Conservation (phyloP, 64 coral and sea anemone species). For the Exaiptasia diaphana region DNA sequence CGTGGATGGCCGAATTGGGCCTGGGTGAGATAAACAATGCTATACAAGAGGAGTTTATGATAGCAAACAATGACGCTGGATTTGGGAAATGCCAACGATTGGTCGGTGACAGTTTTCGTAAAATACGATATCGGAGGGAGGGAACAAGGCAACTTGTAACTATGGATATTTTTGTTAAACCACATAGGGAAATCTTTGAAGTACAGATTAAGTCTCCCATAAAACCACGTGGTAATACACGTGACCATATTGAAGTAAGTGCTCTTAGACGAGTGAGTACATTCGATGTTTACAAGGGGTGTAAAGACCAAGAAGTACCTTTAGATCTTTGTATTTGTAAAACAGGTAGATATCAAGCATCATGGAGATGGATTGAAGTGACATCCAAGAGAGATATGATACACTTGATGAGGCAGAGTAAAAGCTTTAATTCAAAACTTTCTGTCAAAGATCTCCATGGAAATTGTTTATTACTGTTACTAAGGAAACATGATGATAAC, state of each 20-base stretch:
- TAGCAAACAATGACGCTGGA: conserved; percentile 1
- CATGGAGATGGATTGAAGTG: conserved; percentile 58
- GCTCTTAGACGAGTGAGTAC: conserved; percentile 66
- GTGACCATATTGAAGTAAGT: conserved; percentile 29
- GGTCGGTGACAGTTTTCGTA: conserved; percentile 54
- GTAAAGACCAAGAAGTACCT: conserved; percentile 49
- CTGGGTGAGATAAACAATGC: conserved; percentile 78
- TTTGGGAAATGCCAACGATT: conserved; percentile 83
- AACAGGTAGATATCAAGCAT: conserved; percentile 7
- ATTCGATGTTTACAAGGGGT: conserved; percentile 74
- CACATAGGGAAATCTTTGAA: conserved; percentile 76
- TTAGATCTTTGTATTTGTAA: conserved; percentile 72
- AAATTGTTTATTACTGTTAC: conserved; percentile 56
- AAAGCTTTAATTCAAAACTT: conserved; percentile 54
- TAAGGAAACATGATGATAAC: conserved; percentile 51
- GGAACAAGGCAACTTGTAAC: conserved; percentile 39
- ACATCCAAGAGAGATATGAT: conserved; percentile 45
- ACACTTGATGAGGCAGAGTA: conserved; percentile 45
- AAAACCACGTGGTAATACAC: background rate
- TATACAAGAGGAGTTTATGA: conserved; percentile 70
- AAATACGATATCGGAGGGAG: conserved; percentile 58
- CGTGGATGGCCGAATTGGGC: conserved; percentile 84
- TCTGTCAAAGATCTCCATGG: conserved; percentile 55
- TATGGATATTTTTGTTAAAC: conserved; percentile 79
- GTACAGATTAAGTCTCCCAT: conserved; percentile 59